phyloP scores from a whole-genome alignment of 2,888 invertebrate species.

The Lochmaea capreae region DNA sequence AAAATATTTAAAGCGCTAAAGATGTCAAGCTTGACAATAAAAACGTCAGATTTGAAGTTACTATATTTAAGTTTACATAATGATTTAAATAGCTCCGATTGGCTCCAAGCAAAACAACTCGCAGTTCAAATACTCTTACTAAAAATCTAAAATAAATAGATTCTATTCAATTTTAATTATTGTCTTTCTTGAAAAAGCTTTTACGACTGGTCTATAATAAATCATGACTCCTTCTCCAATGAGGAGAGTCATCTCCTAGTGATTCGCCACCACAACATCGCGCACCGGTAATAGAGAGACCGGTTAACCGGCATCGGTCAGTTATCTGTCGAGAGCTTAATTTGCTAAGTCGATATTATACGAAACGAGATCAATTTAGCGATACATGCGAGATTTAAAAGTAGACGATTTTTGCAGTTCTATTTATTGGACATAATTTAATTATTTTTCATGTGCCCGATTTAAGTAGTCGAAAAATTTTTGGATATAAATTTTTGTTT shows the following conservation, averaged over 20 bases:
- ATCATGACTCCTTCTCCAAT: slow-evolving; percentile 24
- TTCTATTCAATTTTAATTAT: not conserved
- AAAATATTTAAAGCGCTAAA: too few relatives aligned
- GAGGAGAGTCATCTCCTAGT: slow-evolving; percentile 37
- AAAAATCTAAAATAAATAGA: too few relatives aligned
- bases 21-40: too few relatives aligned
- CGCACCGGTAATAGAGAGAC: not conserved
- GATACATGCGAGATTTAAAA: not conserved
- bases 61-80: too few relatives aligned
- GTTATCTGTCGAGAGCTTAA: slow-evolving; percentile 30
- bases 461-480: not conserved
- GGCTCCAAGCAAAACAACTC: too few relatives aligned
- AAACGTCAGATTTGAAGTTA: too few relatives aligned
- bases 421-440: not conserved
- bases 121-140: too few relatives aligned
- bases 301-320: slow-evolving; percentile 30
- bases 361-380: slow-evolving; percentile 1
- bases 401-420: not conserved
- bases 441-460: not conserved
- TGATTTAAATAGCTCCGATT: too few relatives aligned
- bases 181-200: not conserved
- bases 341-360: slow-evolving; percentile 13
- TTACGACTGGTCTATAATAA: slow-evolving; percentile 4
- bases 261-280: slow-evolving; percentile 2
- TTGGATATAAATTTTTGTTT: not conserved